Evolutionary conservation across 2,797 vertebrate genomes (phyloP).

Genomic region (Hypotaenidia philippensis): DNA sequence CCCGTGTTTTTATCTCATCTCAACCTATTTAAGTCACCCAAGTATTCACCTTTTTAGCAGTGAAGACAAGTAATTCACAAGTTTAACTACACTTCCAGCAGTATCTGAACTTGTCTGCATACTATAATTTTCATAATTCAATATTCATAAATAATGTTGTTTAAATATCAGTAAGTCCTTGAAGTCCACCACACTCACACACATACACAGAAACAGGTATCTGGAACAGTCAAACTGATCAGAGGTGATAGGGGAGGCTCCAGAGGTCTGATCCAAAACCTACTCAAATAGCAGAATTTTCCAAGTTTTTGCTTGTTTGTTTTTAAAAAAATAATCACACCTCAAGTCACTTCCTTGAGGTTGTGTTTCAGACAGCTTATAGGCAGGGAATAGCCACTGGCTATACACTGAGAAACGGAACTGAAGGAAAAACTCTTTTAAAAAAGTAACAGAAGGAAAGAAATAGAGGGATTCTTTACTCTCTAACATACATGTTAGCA

Average conservation of each 20-base stretch:
- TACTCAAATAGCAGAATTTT: background rate
- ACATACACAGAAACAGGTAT: background rate
- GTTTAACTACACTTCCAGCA: background rate
- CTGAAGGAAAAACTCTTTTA: background rate
- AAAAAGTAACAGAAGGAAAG: background rate
- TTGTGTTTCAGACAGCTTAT: background rate
- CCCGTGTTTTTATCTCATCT: background rate
- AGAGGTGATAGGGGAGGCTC: background rate
- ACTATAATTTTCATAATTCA: background rate
- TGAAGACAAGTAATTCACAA: background rate
- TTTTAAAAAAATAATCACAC: background rate
- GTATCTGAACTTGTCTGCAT: background rate
- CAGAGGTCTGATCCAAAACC: background rate
- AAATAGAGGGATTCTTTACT: background rate
- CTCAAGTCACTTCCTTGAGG: background rate
- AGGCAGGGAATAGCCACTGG: background rate
- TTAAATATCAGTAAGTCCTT: background rate
- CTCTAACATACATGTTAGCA: background rate
- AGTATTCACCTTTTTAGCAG: background rate
- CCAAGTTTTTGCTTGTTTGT: background rate
- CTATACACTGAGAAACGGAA: background rate
- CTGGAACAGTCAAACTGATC: background rate
- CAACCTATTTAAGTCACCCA: background rate
- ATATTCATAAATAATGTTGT: background rate
- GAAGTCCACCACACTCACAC: background rate